A percentile compares a stretch with the other conserved stretches of the same genome.
phyloP scores from a whole-genome alignment of 2,888 invertebrate genomes.

The Congeria kusceri region DNA sequence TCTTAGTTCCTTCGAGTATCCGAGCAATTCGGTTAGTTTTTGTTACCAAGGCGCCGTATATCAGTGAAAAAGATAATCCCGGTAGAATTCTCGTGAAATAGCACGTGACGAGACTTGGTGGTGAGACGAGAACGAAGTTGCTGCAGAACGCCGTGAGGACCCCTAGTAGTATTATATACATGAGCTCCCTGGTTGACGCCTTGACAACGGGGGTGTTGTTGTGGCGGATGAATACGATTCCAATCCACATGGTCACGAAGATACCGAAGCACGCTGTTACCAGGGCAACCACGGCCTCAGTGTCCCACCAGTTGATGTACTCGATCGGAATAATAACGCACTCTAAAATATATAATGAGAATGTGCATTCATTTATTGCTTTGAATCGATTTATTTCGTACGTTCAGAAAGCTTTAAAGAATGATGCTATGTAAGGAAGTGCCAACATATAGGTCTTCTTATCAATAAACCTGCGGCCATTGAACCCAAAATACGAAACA shows the following conservation, averaged over 20 bases:
- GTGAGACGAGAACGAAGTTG: conserved; percentile 95
- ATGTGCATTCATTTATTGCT: background rate
- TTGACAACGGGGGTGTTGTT: conserved; percentile 98
- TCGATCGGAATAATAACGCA: conserved; percentile 89
- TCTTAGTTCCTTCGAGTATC: conserved; percentile 98
- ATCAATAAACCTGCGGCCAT: no score
- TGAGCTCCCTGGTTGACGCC: conserved; percentile 92
- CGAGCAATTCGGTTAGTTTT: conserved; percentile 98
- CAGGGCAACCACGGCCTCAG: conserved; percentile 88
- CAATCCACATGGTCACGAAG: conserved; percentile 91
- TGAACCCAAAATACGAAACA: no score
- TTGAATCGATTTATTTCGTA: no score
- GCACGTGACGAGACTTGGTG: conserved; percentile 92
- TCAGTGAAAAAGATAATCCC: conserved; percentile 98
- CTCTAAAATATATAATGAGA: conserved; percentile 83
- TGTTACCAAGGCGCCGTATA: conserved; percentile 97
- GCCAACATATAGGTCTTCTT: no score
- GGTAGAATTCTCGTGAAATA: conserved; percentile 96
- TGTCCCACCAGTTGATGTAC: conserved; percentile 88
- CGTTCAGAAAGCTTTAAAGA: no score
- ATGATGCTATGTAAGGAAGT: no score
- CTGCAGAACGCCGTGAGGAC: conserved; percentile 86
- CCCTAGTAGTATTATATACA: conserved; percentile 92
- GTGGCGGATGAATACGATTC: conserved; percentile 92
- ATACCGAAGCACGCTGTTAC: conserved; percentile 93